Evolutionary conservation across 2,113 vertebrate species (phyloP), one percentile per base, ranked within the genome.

Genomic region (Strix uralensis): DNA sequence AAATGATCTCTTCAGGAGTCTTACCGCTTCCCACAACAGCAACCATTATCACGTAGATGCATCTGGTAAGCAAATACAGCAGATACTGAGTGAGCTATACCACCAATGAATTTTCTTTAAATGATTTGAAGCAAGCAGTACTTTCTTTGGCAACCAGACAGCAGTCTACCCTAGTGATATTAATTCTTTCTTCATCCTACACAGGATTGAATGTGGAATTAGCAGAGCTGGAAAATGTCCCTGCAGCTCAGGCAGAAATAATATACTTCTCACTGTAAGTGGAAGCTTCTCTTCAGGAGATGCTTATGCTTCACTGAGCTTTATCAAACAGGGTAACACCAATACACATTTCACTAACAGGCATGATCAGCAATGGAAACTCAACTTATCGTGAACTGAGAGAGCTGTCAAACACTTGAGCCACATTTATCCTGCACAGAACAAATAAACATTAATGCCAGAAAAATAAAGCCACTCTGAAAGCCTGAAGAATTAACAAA

Each of bases 401-500:
- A 84, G 51, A 92, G 40, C 38, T 17, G 17, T 66, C 75, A 86
- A 74, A 86, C 8, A 34, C 38, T 71, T 49, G 36, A 93, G 74
- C 10, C 30, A n/a, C 46, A 70, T 80, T 82, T 65, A 88, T 52
- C 55, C 67, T 52, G 32, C 44, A 81, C 75, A 86, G 77, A 88
- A 83, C 44, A 88, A 86, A 94, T 63, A 95, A 95, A 92, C 69
- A 72, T 87, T 89, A 94, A 86, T 72, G 58, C 69, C 49, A 71
- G 63, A 83, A 91, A 96, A 96, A 90, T 92, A 79, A 95, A 88
- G 75, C 86, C 63, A 90, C 27, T 90, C 80, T 52, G 75, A 92
- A 94, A 94, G 80, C 59, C 69, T 63, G 38, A 83, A 85, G 86
- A 96, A 90, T 92, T 79, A 90, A 88, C 79, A 90, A 94, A 96